A percentile compares a stretch with the other conserved stretches of the same genome.
phyloP scores from a whole-genome alignment of 35 echinoderm and acorn worm species.

The Heliocidaris tuberculata region DNA sequence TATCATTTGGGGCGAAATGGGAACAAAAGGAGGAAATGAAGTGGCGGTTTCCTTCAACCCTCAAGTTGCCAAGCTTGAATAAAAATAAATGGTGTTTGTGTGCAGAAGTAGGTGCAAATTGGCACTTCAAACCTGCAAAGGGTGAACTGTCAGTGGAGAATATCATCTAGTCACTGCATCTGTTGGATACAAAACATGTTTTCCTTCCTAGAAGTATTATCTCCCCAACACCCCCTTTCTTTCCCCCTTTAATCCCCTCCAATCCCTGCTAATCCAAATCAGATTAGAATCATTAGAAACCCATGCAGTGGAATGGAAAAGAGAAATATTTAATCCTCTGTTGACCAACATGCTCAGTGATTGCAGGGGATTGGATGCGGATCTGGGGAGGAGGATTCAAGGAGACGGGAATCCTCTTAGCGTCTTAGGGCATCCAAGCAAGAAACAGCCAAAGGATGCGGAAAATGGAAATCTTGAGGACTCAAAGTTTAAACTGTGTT shows the following conservation, averaged over 20 bases:
- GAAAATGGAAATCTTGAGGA: not conserved
- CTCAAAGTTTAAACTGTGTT: not conserved
- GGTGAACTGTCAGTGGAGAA: not conserved
- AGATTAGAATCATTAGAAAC: constrained; percentile 12
- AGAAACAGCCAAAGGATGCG: not conserved
- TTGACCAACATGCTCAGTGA: not conserved
- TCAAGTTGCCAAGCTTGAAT: not conserved
- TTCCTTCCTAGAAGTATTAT: not conserved
- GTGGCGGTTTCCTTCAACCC: not conserved
- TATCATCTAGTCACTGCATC: not conserved
- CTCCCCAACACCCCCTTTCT: not conserved
- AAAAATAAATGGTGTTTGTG: not conserved
- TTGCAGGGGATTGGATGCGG: not conserved
- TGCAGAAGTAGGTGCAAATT: not conserved
- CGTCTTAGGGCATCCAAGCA: not conserved
- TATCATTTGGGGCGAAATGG: not conserved
- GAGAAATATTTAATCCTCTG: not conserved
- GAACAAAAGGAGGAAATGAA: not conserved
- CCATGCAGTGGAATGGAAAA: not conserved
- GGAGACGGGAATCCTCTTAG: not conserved
- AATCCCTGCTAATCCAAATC: not conserved
- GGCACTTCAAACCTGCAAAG: not conserved
- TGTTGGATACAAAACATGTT: not conserved
- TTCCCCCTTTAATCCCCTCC: not conserved
- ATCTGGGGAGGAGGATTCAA: not conserved